Evolutionary conservation across 2,113 vertebrate species (phyloP).

Genomic region (Xerus inauris): DNA sequence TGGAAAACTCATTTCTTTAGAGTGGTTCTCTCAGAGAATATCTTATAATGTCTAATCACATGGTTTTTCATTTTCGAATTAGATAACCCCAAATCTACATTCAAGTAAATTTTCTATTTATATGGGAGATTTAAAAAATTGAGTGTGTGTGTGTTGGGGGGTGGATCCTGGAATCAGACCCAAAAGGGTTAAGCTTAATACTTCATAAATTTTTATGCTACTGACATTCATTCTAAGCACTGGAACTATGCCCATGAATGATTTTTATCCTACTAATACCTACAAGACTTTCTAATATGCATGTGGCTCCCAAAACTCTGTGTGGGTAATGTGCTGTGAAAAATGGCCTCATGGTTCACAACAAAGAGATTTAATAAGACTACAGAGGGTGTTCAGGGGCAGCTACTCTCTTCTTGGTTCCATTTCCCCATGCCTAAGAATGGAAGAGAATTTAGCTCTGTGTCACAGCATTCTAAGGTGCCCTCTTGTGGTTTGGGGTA

Average conservation of each 20-base stretch:
- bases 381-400: background rate
- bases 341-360: slow-evolving; percentile 1
- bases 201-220: background rate
- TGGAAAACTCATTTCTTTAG: background rate
- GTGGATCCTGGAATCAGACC: background rate
- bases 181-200: background rate
- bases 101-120: slow-evolving; percentile 26
- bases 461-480: slow-evolving; percentile 70
- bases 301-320: slow-evolving; percentile 9
- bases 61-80: slow-evolving; percentile 15
- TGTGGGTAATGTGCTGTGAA: slow-evolving; percentile 28
- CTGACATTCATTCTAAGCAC: background rate
- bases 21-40: background rate
- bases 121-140: background rate
- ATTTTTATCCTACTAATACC: slow-evolving; percentile 24
- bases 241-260: background rate
- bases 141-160: fast-evolving
- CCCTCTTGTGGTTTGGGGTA: slow-evolving; percentile 84
- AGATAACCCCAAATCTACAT: background rate
- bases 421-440: background rate
- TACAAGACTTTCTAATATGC: background rate
- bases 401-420: background rate
- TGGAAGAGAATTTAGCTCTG: background rate
- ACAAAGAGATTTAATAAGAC: slow-evolving; percentile 37
- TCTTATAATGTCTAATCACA: background rate